Conservation (phyloP, 2,888 invertebrate genomes). For the Agrypnus murinus region DNA sequence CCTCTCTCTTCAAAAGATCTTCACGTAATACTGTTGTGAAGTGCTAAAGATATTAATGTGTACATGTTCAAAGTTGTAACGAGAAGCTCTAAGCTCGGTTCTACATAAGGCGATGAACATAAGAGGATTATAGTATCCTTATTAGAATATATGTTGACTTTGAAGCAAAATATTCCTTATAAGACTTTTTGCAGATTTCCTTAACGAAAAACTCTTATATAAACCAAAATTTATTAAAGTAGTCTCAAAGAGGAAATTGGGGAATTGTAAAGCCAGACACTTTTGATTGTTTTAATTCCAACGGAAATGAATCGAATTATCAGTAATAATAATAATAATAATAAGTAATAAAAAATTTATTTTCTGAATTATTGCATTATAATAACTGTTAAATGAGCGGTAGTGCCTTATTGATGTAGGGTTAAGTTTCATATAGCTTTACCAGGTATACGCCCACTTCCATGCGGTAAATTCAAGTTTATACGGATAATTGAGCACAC, state of each 20-base stretch:
- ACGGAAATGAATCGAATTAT: conserved; percentile 45
- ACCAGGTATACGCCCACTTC: conserved; percentile 46
- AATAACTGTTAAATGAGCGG: conserved; percentile 48
- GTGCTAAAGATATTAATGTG: conserved; percentile 42
- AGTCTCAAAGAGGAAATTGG: no score
- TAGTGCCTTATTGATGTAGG: conserved; percentile 40
- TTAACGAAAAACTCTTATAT: neutral
- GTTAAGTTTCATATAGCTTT: conserved; percentile 45
- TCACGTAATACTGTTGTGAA: conserved; percentile 27
- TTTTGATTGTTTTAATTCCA: neutral
- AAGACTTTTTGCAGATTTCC: neutral
- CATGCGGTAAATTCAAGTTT: conserved; percentile 46
- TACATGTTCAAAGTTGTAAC: conserved; percentile 42
- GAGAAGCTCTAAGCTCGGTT: conserved; percentile 35
- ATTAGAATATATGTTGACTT: conserved; percentile 45
- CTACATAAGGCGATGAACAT: conserved; percentile 39
- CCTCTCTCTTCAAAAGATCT: conserved; percentile 17
- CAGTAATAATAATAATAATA: no score
- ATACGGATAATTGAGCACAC: conserved; percentile 47
- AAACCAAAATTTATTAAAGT: neutral
- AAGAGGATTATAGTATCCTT: conserved; percentile 43
- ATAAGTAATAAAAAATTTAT: conserved; percentile 29
- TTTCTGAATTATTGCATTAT: conserved; percentile 25
- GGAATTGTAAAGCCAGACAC: neutral
- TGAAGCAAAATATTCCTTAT: conserved; percentile 25